Evolutionary conservation across 1,140 invertebrate species (phyloP).

Genomic region (Prorops nasuta): DNA sequence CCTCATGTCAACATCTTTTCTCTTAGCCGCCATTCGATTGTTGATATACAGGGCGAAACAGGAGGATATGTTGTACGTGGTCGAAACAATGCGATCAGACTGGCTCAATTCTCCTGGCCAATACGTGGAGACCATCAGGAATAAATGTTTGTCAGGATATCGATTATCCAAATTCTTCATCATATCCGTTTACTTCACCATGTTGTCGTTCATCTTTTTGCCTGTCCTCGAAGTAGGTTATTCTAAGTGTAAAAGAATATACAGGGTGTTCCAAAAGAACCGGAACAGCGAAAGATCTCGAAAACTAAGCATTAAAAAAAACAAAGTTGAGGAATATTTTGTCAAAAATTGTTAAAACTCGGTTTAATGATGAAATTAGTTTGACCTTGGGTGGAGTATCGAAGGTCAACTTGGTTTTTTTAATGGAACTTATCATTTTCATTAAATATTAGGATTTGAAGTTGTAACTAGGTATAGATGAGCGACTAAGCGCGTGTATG

Average conservation of each 20-base stretch:
- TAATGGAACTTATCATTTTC: too few species aligned
- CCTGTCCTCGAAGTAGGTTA: conserved; percentile 33
- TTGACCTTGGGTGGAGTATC: too few species aligned
- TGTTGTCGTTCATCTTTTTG: conserved; percentile 13
- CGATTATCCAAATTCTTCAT: conserved; percentile 34
- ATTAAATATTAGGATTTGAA: too few species aligned
- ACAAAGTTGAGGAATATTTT: too few species aligned
- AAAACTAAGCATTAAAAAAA: too few species aligned
- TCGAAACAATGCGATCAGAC: conserved; percentile 33
- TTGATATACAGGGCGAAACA: conserved; percentile 19
- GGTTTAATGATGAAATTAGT: too few species aligned
- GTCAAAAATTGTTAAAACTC: too few species aligned
- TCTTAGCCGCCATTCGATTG: conserved; percentile 25
- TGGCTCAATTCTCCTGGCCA: conserved; percentile 22
- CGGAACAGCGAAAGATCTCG: too few species aligned
- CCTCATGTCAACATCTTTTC: conserved; percentile 19
- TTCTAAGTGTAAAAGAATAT: not conserved
- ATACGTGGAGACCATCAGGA: conserved; percentile 19
- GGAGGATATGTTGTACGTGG: conserved; percentile 28
- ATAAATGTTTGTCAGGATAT: conserved; percentile 31
- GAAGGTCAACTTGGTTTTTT: too few species aligned
- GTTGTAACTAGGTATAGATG: too few species aligned
- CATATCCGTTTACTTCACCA: conserved; percentile 16
- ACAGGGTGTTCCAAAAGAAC: too few species aligned
- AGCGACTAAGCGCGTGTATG: too few species aligned